Evolutionary conservation across 2,888 invertebrate genomes (phyloP).

Genomic region (Lithophane semibrunnea): DNA sequence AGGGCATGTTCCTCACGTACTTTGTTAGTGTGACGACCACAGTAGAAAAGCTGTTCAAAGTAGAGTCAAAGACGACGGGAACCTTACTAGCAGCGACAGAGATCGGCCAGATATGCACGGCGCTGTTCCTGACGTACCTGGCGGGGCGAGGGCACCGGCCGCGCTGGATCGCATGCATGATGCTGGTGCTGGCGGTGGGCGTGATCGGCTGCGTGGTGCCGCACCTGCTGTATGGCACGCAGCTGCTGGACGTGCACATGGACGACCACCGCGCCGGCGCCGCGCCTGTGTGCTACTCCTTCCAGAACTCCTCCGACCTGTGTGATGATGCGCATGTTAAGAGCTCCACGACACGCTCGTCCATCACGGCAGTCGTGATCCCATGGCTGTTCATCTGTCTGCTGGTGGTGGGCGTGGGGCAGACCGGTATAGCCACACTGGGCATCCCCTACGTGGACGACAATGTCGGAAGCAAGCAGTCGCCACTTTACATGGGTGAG

Average conservation of each 20-base stretch:
- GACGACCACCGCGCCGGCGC: constrained; percentile 82
- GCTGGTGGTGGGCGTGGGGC: constrained; percentile 97
- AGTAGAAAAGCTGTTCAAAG: constrained; percentile 97
- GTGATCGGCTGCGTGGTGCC: constrained; percentile 96
- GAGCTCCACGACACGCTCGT: constrained; percentile 93
- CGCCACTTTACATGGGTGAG: constrained; percentile 97
- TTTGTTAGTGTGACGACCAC: constrained; percentile 98
- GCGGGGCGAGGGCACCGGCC: constrained; percentile 98
- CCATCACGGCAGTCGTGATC: constrained; percentile 95
- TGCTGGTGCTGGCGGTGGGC: constrained; percentile 96
- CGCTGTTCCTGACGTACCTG: constrained; percentile 96
- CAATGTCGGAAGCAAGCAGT: constrained; percentile 97
- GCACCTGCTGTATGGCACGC: constrained; percentile 95
- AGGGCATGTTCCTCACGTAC: constrained; percentile 98
- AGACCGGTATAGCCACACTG: constrained; percentile 97
- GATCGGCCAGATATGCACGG: constrained; percentile 97
- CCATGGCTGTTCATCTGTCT: constrained; percentile 97
- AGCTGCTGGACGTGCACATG: constrained; percentile 90
- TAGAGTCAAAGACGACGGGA: constrained; percentile 97
- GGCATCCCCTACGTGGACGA: constrained; percentile 98
- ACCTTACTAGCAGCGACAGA: constrained; percentile 97
- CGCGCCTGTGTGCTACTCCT: constrained; percentile 79
- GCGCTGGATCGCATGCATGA: constrained; percentile 98
- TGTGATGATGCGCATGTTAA: constrained; percentile 92
- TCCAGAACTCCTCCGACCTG: constrained; percentile 73